A percentile compares a stretch with the other conserved stretches of the same genome.
Conservation (phyloP, 2,797 vertebrate species). For the Aphelocoma californica region DNA sequence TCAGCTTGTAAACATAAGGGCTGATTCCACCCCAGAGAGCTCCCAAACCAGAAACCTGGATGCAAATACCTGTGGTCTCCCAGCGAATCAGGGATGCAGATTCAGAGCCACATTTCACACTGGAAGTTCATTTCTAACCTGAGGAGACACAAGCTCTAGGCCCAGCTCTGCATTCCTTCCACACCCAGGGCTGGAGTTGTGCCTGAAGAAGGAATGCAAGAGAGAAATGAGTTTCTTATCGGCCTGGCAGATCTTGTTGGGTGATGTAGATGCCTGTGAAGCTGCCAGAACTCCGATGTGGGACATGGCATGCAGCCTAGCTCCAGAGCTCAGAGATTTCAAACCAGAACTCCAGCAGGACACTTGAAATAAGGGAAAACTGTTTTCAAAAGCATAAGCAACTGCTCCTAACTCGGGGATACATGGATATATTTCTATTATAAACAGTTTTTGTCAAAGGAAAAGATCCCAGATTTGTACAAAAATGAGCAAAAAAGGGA, state of each 20-base stretch:
- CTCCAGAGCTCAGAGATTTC: neutral
- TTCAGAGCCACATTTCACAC: neutral
- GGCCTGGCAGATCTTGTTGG: conserved; percentile 22
- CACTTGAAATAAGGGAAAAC: neutral
- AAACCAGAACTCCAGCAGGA: neutral
- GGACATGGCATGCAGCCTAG: neutral
- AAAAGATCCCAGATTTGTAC: neutral
- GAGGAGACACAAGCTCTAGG: neutral
- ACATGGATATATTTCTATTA: neutral
- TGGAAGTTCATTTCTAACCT: neutral
- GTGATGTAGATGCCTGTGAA: neutral
- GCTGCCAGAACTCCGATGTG: neutral
- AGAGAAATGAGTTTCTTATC: conserved; percentile 2
- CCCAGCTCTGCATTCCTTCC: conserved; percentile 40
- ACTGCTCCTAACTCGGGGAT: neutral
- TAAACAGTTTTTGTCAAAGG: neutral
- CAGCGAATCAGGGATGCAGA: neutral
- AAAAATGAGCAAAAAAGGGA: neutral
- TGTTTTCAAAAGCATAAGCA: neutral
- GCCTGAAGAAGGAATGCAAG: conserved; percentile 7
- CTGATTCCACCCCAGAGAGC: neutral
- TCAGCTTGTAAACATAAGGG: neutral
- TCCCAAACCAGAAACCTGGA: neutral
- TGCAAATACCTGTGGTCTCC: neutral
- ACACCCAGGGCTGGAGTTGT: conserved; percentile 6